Evolutionary conservation across 2,888 invertebrate species (phyloP).

Genomic region (Dicranocentrus wangi): DNA sequence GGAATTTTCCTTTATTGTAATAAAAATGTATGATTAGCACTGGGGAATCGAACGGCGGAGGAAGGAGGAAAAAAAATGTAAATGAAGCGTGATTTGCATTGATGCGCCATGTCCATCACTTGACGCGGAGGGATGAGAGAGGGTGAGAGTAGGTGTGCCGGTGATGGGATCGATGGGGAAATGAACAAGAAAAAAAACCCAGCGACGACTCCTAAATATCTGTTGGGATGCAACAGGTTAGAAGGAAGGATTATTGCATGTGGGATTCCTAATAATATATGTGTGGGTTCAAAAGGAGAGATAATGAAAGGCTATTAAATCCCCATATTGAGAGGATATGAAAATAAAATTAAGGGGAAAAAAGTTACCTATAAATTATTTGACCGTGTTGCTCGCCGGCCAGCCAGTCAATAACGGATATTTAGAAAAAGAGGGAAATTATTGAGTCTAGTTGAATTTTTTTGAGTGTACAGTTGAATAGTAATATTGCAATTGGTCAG

Average conservation of each 20-base stretch:
- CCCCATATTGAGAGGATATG: conserved; percentile 67
- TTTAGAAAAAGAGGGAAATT: background rate
- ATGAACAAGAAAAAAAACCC: too few relatives aligned
- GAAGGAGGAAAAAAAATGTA: background rate
- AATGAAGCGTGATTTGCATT: background rate
- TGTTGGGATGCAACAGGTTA: conserved; percentile 29
- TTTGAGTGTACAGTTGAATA: too few relatives aligned
- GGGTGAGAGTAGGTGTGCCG: conserved; percentile 27
- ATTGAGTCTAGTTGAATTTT: too few relatives aligned
- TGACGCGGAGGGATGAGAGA: background rate
- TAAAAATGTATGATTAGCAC: too few relatives aligned
- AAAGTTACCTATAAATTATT: conserved; percentile 66
- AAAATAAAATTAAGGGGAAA: background rate
- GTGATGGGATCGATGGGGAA: conserved; percentile 3
- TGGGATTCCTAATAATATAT: background rate
- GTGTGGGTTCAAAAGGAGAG: conserved; percentile 16
- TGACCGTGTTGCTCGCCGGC: conserved; percentile 59
- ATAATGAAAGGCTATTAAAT: conserved; percentile 70
- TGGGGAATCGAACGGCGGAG: too few relatives aligned
- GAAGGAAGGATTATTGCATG: background rate
- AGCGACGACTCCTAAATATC: too few relatives aligned
- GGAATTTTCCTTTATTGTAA: too few relatives aligned
- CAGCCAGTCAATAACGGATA: conserved; percentile 25
- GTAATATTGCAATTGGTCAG: too few relatives aligned
- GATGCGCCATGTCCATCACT: conserved; percentile 30